These are phyloP conservation scores for Gavia stellata DNA, from an alignment of 2,113 vertebrate species.

Conservation along the genomic window DNA sequence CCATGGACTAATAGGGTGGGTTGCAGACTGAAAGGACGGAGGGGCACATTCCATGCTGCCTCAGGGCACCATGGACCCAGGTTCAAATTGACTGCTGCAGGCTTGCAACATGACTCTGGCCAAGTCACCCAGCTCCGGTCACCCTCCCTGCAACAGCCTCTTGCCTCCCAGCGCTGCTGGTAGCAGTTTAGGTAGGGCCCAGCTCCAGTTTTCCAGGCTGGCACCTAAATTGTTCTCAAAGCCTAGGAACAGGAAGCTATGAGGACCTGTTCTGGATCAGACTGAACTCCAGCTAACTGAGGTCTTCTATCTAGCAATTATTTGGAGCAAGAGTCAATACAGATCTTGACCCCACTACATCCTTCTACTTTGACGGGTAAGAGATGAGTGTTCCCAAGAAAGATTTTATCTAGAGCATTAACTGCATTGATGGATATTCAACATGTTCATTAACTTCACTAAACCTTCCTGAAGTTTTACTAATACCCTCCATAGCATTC, in stretches of 20 bases:
- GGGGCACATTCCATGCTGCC: fast-evolving
- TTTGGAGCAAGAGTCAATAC: not conserved
- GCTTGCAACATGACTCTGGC: not conserved
- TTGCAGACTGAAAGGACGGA: not conserved
- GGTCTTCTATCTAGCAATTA: not conserved
- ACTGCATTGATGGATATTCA: not conserved
- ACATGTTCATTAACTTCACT: not conserved
- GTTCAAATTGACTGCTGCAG: not conserved
- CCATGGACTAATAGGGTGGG: not conserved
- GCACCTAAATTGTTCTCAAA: not conserved
- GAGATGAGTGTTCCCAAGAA: not conserved
- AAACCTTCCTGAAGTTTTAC: not conserved
- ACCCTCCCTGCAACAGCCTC: not conserved
- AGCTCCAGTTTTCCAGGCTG: not conserved
- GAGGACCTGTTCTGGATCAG: not conserved
- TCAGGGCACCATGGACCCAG: fast-evolving
- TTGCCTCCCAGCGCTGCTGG: not conserved
- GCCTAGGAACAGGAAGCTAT: not conserved
- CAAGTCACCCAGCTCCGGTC: not conserved
- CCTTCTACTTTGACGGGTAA: not conserved
- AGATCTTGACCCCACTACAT: not conserved
- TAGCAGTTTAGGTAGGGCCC: not conserved
- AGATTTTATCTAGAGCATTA: not conserved
- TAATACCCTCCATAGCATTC: not conserved
- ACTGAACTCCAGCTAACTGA: not conserved